Conservation (phyloP, 1,140 invertebrate genomes). For the Ptiloglossa arizonensis region DNA sequence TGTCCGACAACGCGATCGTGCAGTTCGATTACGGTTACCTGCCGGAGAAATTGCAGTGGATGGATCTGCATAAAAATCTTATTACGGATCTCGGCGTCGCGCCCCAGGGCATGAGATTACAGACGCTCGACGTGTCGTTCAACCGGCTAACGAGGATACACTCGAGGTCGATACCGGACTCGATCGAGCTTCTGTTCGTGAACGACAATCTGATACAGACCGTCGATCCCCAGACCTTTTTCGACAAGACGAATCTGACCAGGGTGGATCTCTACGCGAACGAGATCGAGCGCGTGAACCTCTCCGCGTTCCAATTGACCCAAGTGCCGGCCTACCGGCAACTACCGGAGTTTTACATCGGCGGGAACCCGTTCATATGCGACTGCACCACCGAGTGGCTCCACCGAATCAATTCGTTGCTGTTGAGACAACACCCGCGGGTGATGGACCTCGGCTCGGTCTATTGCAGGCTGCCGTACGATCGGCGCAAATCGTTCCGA, state of each 20-base stretch:
- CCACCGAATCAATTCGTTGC: slow-evolving; percentile 88
- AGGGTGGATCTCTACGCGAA: slow-evolving; percentile 93
- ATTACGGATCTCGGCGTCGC: slow-evolving; percentile 87
- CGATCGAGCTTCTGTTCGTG: slow-evolving; percentile 90
- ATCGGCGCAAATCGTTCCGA: slow-evolving; percentile 87
- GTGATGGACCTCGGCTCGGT: slow-evolving; percentile 92
- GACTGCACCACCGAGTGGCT: slow-evolving; percentile 95
- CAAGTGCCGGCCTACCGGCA: slow-evolving; percentile 84
- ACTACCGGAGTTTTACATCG: slow-evolving; percentile 92
- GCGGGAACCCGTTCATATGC: slow-evolving; percentile 93
- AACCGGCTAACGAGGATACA: slow-evolving; percentile 89
- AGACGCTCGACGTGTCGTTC: slow-evolving; percentile 90
- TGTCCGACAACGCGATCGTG: slow-evolving; percentile 91
- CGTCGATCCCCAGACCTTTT: slow-evolving; percentile 90
- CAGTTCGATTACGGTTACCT: slow-evolving; percentile 92
- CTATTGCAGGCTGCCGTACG: slow-evolving; percentile 91
- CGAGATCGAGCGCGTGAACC: slow-evolving; percentile 89
- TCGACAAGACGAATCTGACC: slow-evolving; percentile 89
- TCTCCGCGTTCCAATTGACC: slow-evolving; percentile 88
- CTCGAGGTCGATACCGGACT: slow-evolving; percentile 88
- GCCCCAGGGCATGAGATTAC: slow-evolving; percentile 81
- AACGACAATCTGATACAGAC: slow-evolving; percentile 91
- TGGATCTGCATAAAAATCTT: slow-evolving; percentile 91
- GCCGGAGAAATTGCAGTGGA: slow-evolving; percentile 89
- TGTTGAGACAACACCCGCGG: slow-evolving; percentile 88